Evolutionary conservation across 2,888 invertebrate genomes (phyloP), one percentile per base, ranked within the genome.

Genomic region (Pyrrhosoma nymphula): DNA sequence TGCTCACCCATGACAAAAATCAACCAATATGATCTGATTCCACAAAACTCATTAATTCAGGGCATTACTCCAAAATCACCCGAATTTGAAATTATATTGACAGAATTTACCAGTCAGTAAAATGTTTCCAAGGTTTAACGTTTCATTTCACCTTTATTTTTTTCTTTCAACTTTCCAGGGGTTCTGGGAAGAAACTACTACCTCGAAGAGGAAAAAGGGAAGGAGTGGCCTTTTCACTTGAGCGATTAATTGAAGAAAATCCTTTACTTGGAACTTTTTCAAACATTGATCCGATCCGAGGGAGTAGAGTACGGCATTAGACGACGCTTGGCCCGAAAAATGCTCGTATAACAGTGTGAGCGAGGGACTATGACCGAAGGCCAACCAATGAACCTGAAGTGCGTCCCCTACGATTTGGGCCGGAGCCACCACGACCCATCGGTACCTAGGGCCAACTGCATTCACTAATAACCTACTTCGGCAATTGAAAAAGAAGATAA

Each of bases 351-450:
- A 10, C 8, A 10, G 69, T 26, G 69, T 12, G 69, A 69, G 10
- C 10, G 69, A 69, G 69, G 69, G 69, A 69, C 69, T n/a, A 23
- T 69, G 69, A 69, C 69, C 69, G 26, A 0, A 47, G 69, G 69
- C 69, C 69, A 69, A 69, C 69, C 69, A 69, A 69, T 69, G 69
- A 69, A 69, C 69, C 69, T n/a, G 69, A 69, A 69, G n/a, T 10
- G 69, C 69, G n/a, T n/a, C 69, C 69, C 6, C 0, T 47, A 47
- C 26, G 69, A 69, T 69, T 69, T 69, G 69, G 69, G n/a, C 69
- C 26, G n/a, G n/a, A n/a, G 69, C n/a, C 69, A 69, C 69, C n/a
- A 12, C 69, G 8, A 10, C 26, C n/a, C 26, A 26, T 26, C 69
- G 26, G 6, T n/a, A 8, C 10, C 69, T 10, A 8, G 26, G 69